These are phyloP conservation scores for Macroramphosus scolopax DNA, from an alignment of 2,797 vertebrate species.

Conservation along the genomic window DNA sequence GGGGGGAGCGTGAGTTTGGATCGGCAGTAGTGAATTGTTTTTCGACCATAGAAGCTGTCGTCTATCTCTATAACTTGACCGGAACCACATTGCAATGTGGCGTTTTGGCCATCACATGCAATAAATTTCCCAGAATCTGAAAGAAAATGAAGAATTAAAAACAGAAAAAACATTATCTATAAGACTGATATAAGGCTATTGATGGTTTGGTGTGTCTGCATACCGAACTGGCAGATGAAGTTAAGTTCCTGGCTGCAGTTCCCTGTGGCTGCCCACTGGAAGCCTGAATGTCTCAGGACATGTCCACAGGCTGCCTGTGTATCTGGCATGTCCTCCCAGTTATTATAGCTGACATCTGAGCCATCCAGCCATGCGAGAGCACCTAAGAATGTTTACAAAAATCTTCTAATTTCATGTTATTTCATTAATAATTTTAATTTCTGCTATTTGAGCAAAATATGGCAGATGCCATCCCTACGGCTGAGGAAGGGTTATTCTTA, in stretches of 20 bases:
- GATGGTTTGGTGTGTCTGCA: slow-evolving; percentile 18
- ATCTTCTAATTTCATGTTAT: not conserved
- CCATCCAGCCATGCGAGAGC: slow-evolving; percentile 86
- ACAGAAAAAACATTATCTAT: not conserved
- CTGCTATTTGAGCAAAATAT: no score
- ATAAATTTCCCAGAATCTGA: slow-evolving; percentile 82
- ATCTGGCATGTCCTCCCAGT: slow-evolving; percentile 77
- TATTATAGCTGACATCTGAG: slow-evolving; percentile 84
- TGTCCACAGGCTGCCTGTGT: slow-evolving; percentile 75
- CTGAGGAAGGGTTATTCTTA: no score
- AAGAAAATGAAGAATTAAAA: not conserved
- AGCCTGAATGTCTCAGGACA: slow-evolving; percentile 79
- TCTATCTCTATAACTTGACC: slow-evolving; percentile 86
- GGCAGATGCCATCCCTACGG: no score
- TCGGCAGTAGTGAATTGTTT: slow-evolving; percentile 84
- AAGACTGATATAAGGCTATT: not conserved
- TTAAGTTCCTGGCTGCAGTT: slow-evolving; percentile 85
- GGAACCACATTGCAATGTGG: slow-evolving; percentile 87
- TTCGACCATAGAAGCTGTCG: slow-evolving; percentile 86
- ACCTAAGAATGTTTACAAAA: slow-evolving; percentile 63
- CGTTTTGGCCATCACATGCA: slow-evolving; percentile 84
- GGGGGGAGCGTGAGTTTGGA: slow-evolving; percentile 30
- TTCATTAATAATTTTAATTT: not conserved
- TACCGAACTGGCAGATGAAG: slow-evolving; percentile 93
- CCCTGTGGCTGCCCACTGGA: slow-evolving; percentile 81